Base-by-base conservation (phyloP, 2,888 invertebrate species). In the Pristionchus fissidentatus region DNA sequence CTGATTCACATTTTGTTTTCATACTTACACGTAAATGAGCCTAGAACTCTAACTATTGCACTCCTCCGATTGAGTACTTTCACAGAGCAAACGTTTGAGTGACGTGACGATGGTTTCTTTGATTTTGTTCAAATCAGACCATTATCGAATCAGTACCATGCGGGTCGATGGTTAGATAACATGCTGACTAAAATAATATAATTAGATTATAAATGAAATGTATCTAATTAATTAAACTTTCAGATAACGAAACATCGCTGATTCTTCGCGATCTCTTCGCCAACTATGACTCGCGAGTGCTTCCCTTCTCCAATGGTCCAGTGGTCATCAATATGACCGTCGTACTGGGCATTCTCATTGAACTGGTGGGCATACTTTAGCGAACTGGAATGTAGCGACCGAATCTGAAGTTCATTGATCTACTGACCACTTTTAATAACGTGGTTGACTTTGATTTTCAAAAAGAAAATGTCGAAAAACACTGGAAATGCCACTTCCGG, bases 301-400 rank as follows among this genome's bases (percentile, higher is more conserved):
- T 91, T 75, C 91, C 91, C 3, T 89, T 87, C 82, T 87, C 88
- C 38, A 86, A 88, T 66, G 89, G 87, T 57, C 90, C 91, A 22
- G 91, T 91, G 19, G 81, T 89, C 22, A 85, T 91, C 49, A 88
- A 90, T 73, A 90, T 90, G 90, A 90, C 90, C 10, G 89, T 91
- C 62, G 91, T 91, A 0, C 79, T 91, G 35, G 90, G 89, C 4
- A 91, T 91, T 60, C 84, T 91, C 35, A 90, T 91, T 52, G 91
- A 91, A 84, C 84, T 91, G 84, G 90, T 89, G n/a, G 32, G 85
- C 41, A n/a, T 3, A 22, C 22, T 5, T 15, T 49, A 49, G 10
- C 22, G 15, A 5, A n/a, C n/a, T n/a, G n/a, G n/a, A n/a, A n/a
- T n/a, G n/a, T n/a, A 15, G 49, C 19, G 49, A 49, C 49, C 13